Conservation (phyloP, 2,797 vertebrate genomes). For the Chanos chanos region DNA sequence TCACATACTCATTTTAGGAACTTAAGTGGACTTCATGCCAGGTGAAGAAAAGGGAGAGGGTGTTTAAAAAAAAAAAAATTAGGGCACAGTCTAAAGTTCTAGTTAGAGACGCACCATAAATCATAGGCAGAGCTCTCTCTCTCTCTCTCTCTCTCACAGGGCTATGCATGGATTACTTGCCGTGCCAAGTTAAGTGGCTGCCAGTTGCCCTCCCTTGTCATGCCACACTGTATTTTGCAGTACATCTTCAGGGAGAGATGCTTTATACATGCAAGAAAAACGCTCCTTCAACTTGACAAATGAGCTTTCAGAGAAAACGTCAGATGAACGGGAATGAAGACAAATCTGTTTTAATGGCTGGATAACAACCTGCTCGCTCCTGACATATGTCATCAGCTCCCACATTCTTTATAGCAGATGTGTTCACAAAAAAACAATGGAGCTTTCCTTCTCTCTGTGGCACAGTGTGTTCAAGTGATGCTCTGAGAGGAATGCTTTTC, state of each 20-base stretch:
- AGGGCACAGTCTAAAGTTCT: slow-evolving; percentile 48
- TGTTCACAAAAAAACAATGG: too few relatives aligned
- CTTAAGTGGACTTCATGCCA: slow-evolving; percentile 17
- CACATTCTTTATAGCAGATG: slow-evolving; percentile 75
- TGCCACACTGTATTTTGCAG: slow-evolving; percentile 68
- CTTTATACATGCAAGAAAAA: slow-evolving; percentile 57
- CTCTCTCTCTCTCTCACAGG: slow-evolving; percentile 48
- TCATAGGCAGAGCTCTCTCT: slow-evolving; percentile 57
- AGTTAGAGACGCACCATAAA: slow-evolving; percentile 63
- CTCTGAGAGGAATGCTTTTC: too few relatives aligned
- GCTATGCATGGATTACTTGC: slow-evolving; percentile 56
- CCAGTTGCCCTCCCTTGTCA: slow-evolving; percentile 58
- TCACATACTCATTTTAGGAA: slow-evolving; percentile 28
- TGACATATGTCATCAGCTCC: slow-evolving; percentile 68
- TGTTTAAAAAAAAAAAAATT: slow-evolving; percentile 28
- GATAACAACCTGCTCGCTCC: slow-evolving; percentile 73
- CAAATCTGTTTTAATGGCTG: slow-evolving; percentile 77
- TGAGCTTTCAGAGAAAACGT: slow-evolving; percentile 69
- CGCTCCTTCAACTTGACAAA: slow-evolving; percentile 73
- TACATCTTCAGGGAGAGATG: slow-evolving; percentile 58
- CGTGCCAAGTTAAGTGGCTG: slow-evolving; percentile 64
- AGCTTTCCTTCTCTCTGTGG: too few relatives aligned
- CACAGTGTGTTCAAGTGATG: too few relatives aligned
- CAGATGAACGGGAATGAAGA: slow-evolving; percentile 67
- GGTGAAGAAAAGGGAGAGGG: slow-evolving; percentile 5